Evolutionary conservation across 2,888 invertebrate species (phyloP).

Genomic region (Euplexia lucipara): DNA sequence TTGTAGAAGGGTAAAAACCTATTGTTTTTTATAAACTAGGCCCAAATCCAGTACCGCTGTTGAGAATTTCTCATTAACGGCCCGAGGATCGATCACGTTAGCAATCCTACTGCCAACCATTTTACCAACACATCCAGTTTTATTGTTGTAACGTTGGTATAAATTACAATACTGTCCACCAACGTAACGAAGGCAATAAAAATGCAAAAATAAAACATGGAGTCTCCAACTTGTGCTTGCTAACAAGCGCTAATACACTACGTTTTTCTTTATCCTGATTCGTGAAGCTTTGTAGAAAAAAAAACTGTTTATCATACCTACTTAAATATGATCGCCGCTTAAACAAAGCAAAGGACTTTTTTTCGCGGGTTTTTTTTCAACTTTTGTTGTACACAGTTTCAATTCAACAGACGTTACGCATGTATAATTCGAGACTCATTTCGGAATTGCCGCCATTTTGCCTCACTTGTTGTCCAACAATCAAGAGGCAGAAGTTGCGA

Average conservation of each 20-base stretch:
- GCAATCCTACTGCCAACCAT: neutral
- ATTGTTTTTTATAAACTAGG: too few relatives aligned
- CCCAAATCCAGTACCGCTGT: neutral
- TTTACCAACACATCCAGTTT: neutral
- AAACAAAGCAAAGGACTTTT: constrained; percentile 57
- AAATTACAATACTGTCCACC: constrained; percentile 33
- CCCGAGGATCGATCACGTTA: neutral
- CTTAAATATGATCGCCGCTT: constrained; percentile 62
- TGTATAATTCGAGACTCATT: constrained; percentile 79
- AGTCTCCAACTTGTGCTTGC: constrained; percentile 30
- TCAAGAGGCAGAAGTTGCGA: constrained; percentile 67
- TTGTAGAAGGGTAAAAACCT: neutral
- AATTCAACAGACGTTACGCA: constrained; percentile 75
- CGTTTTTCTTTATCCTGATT: constrained; percentile 47
- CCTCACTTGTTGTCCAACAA: constrained; percentile 68
- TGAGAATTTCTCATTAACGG: neutral
- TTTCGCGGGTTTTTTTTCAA: constrained; percentile 38
- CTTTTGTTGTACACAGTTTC: constrained; percentile 63
- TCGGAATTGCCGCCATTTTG: constrained; percentile 58
- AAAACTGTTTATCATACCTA: constrained; percentile 62
- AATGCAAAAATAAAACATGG: constrained; percentile 49
- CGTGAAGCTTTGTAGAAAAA: constrained; percentile 46
- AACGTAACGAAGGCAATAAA: constrained; percentile 48
- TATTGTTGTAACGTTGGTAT: constrained; percentile 10
- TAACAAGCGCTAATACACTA: constrained; percentile 54